Evolutionary conservation across 1,140 invertebrate species (phyloP).

Genomic region (Temnothorax curvispinosus): DNA sequence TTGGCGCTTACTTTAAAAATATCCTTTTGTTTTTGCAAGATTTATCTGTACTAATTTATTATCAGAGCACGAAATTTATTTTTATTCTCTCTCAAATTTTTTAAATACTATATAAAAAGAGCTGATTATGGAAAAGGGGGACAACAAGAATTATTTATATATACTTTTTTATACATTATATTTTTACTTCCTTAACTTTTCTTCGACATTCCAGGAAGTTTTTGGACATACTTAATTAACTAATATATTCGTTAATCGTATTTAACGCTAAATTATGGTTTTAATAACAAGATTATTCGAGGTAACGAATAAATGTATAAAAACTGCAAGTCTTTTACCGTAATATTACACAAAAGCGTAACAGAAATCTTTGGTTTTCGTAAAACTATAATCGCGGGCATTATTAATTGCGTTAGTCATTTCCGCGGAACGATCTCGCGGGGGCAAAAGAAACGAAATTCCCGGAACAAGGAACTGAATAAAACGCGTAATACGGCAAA

Average conservation of each 20-base stretch:
- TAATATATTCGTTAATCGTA: too few species aligned
- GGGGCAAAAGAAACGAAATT: background rate
- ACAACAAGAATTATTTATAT: background rate
- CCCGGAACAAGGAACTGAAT: background rate
- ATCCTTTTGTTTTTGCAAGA: background rate
- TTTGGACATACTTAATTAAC: too few species aligned
- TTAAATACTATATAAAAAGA: background rate
- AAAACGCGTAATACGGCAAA: constrained; percentile 23
- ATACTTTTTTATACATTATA: background rate
- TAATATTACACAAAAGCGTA: background rate
- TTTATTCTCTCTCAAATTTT: background rate
- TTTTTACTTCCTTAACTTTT: background rate
- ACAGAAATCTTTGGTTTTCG: background rate
- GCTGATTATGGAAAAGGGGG: background rate
- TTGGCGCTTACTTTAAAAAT: background rate
- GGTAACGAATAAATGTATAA: background rate
- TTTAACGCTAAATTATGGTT: too few species aligned
- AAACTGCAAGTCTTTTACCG: background rate
- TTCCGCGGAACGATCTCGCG: background rate
- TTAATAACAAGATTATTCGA: background rate
- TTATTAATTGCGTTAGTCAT: constrained; percentile 38
- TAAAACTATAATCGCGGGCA: background rate
- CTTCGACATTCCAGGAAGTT: too few species aligned
- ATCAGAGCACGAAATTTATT: background rate
- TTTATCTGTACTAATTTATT: background rate